A percentile compares a stretch with the other conserved stretches of the same genome.
These are phyloP conservation scores for Oligia fasciuncula DNA, from an alignment of 2,888 invertebrate genomes.

Conservation along the genomic window DNA sequence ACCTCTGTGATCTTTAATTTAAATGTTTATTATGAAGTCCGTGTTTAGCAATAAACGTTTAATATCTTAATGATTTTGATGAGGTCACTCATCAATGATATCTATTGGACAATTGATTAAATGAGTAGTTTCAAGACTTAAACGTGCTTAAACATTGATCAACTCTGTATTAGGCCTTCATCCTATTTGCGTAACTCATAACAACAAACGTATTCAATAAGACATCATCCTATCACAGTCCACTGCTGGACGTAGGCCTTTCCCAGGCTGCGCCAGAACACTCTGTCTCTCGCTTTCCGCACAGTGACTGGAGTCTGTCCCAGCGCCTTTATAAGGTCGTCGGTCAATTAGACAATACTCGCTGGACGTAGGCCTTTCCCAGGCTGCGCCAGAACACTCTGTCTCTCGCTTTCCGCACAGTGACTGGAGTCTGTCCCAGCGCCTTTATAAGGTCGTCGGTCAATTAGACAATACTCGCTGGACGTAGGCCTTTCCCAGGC, in stretches of 20 bases:
- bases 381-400: too few relatives aligned
- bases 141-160: not conserved
- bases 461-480: too few relatives aligned
- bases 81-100: slow-evolving; percentile 14
- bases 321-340: not conserved
- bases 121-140: not conserved
- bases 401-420: too few relatives aligned
- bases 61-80: slow-evolving; percentile 14
- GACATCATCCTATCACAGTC: not conserved
- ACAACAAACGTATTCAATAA: not conserved
- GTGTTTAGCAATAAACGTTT: slow-evolving; percentile 15
- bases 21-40: not conserved
- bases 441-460: too few relatives aligned
- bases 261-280: too few relatives aligned
- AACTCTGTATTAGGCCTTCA: not conserved
- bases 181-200: not conserved
- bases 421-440: too few relatives aligned
- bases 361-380: too few relatives aligned
- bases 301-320: not conserved
- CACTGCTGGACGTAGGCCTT: not conserved
- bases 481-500: too few relatives aligned
- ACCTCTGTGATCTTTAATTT: slow-evolving; percentile 12
- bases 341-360: not conserved
- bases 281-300: too few relatives aligned
- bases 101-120: slow-evolving; percentile 3